Percentiles rank a stretch among this genome's conserved stretches.
These are phyloP conservation scores for Apamea monoglypha DNA, from an alignment of 2,888 invertebrate species.

Conservation along the genomic window DNA sequence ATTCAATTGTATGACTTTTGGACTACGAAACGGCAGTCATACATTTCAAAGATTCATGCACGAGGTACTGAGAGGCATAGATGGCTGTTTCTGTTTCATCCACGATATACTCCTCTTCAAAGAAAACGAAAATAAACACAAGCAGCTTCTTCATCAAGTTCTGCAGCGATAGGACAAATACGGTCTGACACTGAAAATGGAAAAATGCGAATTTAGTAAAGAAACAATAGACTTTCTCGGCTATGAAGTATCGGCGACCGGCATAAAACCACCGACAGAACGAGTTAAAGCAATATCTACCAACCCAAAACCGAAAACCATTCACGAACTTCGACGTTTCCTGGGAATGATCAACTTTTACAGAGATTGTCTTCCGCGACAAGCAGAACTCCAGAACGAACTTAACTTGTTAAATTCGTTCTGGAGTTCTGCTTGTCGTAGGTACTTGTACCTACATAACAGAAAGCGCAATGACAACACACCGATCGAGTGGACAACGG, in stretches of 20 bases:
- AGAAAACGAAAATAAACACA: background rate
- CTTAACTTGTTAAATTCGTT: too few relatives aligned
- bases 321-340: background rate
- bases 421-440: too few relatives aligned
- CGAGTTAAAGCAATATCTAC: constrained; percentile 2
- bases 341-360: constrained; percentile 6
- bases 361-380: background rate
- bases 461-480: background rate
- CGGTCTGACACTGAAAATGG: constrained; percentile 7
- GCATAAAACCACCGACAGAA: constrained; percentile 9
- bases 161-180: constrained; percentile 3
- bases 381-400: constrained; percentile 2
- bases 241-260: constrained; percentile 44
- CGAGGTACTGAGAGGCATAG: constrained; percentile 5
- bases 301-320: constrained; percentile 1
- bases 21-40: constrained; percentile 15
- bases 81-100: background rate
- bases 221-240: constrained; percentile 25
- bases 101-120: constrained; percentile 3
- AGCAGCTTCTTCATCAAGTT: constrained; percentile 1
- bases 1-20: constrained; percentile 20
- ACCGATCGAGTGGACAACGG: constrained; percentile 1
- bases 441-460: constrained; percentile 6
- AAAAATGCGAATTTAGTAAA: constrained; percentile 16
- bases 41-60: constrained; percentile 26